Conservation (phyloP, 2,113 vertebrate genomes). For the Halichoeres trimaculatus region DNA sequence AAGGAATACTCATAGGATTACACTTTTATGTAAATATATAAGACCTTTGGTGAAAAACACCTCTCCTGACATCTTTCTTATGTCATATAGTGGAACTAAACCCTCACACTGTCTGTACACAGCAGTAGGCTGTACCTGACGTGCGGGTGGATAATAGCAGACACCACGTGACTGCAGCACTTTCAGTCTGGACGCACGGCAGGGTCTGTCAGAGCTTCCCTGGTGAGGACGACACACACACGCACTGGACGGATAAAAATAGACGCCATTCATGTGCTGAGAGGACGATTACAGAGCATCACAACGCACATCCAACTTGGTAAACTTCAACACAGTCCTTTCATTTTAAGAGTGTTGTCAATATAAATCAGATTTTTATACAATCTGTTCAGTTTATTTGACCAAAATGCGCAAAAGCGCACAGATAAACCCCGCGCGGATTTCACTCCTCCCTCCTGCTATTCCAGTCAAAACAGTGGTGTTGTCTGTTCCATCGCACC, state of each 20-base stretch:
- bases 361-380: not conserved
- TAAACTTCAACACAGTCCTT: conserved; percentile 27
- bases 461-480: conserved; percentile 39
- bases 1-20: no score
- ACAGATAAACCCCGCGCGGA: conserved; percentile 8
- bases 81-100: not conserved
- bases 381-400: conserved; percentile 2
- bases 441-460: conserved; percentile 49
- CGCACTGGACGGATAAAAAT: conserved; percentile 57
- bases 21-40: no score
- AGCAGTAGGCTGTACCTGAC: conserved; percentile 56
- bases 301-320: conserved; percentile 21
- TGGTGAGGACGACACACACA: conserved; percentile 48
- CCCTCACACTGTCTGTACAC: not conserved
- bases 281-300: conserved; percentile 17
- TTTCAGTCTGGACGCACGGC: conserved; percentile 63
- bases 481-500: conserved; percentile 13
- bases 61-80: not conserved
- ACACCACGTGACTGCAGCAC: conserved; percentile 81
- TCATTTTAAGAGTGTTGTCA: not conserved
- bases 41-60: not conserved
- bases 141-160: conserved; percentile 67
- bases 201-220: conserved; percentile 65
- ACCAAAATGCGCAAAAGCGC: conserved; percentile 44
- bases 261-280: conserved; percentile 51